phyloP scores from a whole-genome alignment of 2,797 vertebrate genomes.

The Enteromius radiatus region DNA sequence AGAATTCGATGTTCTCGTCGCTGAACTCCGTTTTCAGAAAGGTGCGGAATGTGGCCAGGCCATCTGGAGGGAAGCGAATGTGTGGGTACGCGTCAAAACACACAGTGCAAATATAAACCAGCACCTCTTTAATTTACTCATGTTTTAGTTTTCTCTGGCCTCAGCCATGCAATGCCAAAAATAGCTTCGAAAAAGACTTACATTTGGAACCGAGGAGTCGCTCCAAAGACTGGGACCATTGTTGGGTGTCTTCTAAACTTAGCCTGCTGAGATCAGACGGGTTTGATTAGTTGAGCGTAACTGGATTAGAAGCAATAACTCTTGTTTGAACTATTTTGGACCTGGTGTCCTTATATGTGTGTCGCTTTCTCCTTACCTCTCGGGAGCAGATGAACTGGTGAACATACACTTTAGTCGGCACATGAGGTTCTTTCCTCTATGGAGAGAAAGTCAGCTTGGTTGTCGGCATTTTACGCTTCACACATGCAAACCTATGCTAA shows the following conservation, averaged over 20 bases:
- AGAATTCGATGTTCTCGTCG: slow-evolving; percentile 90
- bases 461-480: slow-evolving; percentile 42
- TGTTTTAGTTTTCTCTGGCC: neutral
- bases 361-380: slow-evolving; percentile 73
- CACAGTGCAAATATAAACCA: neutral
- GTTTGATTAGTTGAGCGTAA: slow-evolving; percentile 38
- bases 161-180: neutral
- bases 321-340: neutral
- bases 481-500: slow-evolving; percentile 44
- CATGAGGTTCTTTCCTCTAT: slow-evolving; percentile 82
- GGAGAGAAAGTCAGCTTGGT: slow-evolving; percentile 53
- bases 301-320: slow-evolving; percentile 24
- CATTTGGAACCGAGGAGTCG: slow-evolving; percentile 84
- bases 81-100: neutral
- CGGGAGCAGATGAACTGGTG: slow-evolving; percentile 73
- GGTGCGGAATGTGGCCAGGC: slow-evolving; percentile 80
- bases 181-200: slow-evolving; percentile 70
- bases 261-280: slow-evolving; percentile 71
- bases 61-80: slow-evolving; percentile 72
- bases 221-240: slow-evolving; percentile 88
- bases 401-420: slow-evolving; percentile 81
- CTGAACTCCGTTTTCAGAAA: slow-evolving; percentile 90
- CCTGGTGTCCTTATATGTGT: neutral
- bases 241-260: slow-evolving; percentile 84
- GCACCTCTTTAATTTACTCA: slow-evolving; percentile 10